Evolutionary conservation across 2,113 vertebrate genomes (phyloP).

Genomic region (Capreolus pygargus): DNA sequence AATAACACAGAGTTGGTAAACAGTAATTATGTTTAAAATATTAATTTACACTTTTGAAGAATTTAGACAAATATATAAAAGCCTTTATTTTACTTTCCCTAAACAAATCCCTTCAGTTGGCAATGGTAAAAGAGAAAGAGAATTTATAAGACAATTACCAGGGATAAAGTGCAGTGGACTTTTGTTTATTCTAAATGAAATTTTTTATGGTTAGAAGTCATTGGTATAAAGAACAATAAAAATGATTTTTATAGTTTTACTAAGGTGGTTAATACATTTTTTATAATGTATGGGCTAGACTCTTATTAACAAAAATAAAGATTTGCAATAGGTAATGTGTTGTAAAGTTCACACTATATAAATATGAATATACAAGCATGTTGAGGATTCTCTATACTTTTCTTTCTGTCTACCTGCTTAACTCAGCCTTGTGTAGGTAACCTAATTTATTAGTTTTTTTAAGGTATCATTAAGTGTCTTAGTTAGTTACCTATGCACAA

Average conservation of each 20-base stretch:
- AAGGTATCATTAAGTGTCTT: background rate
- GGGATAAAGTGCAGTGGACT: background rate
- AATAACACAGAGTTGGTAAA: background rate
- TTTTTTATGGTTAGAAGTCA: background rate
- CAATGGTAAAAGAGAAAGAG: background rate
- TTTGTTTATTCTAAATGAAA: background rate
- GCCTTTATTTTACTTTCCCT: background rate
- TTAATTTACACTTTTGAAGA: background rate
- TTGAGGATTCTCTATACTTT: background rate
- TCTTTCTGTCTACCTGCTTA: background rate
- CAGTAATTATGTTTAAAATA: background rate
- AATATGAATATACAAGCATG: background rate
- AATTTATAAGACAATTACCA: background rate
- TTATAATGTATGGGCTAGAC: background rate
- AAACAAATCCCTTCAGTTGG: background rate
- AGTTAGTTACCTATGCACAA: background rate
- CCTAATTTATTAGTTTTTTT: background rate
- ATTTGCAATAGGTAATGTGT: background rate
- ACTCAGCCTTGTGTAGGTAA: background rate
- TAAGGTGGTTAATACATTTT: background rate
- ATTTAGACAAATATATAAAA: background rate
- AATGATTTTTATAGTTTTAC: background rate
- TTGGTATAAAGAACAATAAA: background rate
- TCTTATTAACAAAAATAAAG: background rate
- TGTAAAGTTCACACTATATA: background rate